A percentile compares a stretch with the other conserved stretches of the same genome.
phyloP scores from a whole-genome alignment of 2,113 vertebrate species.

The Catharus minimus region DNA sequence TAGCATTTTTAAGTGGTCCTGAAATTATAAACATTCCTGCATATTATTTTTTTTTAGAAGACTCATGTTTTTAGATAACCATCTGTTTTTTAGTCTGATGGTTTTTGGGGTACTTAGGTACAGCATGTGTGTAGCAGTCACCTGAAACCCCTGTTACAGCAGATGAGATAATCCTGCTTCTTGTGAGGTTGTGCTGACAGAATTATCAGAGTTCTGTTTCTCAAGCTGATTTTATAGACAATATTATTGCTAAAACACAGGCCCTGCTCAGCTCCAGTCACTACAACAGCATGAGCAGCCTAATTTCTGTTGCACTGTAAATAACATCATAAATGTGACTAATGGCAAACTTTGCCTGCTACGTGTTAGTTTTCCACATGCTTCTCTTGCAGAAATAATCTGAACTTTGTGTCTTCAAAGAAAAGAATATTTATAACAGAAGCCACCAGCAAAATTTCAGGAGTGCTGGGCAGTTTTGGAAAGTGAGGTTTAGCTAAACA shows the following conservation, averaged over 20 bases:
- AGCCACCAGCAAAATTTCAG: background rate
- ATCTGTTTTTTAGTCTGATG: background rate
- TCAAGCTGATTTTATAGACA: background rate
- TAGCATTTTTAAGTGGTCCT: background rate
- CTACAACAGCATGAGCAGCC: background rate
- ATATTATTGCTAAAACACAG: background rate
- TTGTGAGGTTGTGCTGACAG: background rate
- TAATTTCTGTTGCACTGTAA: background rate
- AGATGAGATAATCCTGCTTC: background rate
- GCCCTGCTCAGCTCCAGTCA: background rate
- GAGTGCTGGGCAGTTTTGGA: background rate
- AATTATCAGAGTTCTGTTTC: background rate
- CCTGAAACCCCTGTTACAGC: background rate
- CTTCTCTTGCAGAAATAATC: background rate
- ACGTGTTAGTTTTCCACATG: background rate
- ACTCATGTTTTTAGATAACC: background rate
- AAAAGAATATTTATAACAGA: background rate
- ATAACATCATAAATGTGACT: background rate
- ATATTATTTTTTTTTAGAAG: background rate
- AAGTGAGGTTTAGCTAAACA: background rate
- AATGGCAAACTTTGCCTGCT: background rate
- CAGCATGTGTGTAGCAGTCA: background rate
- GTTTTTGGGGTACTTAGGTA: background rate
- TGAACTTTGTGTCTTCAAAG: background rate
- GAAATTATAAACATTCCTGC: background rate